Evolutionary conservation across 2,113 vertebrate genomes (phyloP).

Genomic region (Malurus cyaneus): DNA sequence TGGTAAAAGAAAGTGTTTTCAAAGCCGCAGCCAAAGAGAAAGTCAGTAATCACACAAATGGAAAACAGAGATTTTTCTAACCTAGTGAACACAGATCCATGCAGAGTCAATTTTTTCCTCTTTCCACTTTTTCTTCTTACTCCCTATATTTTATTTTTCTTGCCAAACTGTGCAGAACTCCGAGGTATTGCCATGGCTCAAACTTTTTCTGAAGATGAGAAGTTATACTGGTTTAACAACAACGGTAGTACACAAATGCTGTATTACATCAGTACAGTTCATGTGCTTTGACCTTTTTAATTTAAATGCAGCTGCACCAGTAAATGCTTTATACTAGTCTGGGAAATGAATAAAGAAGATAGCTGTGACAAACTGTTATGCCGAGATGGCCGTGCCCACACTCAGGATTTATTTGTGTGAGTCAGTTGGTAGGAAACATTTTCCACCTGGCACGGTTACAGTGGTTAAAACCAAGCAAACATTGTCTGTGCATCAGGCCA

Average conservation of each 20-base stretch:
- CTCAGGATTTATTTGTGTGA: background rate
- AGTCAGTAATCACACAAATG: conserved; percentile 11
- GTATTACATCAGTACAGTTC: background rate
- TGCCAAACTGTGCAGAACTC: background rate
- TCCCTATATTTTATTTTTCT: background rate
- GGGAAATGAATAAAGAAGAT: background rate
- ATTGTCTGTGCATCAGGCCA: background rate
- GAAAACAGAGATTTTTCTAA: conserved; percentile 11
- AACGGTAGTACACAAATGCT: background rate
- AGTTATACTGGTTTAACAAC: background rate
- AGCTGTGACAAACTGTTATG: background rate
- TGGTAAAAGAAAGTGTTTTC: conserved; percentile 22
- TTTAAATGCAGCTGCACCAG: background rate
- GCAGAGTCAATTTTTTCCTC: background rate
- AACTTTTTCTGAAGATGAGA: background rate
- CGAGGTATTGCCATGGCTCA: background rate
- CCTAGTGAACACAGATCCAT: background rate
- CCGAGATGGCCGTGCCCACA: background rate
- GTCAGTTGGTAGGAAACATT: background rate
- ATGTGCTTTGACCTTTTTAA: background rate
- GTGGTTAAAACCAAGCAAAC: conserved; percentile 2
- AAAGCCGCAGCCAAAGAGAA: conserved; percentile 17
- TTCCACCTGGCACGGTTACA: background rate
- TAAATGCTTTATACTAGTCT: background rate
- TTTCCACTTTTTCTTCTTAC: background rate